phyloP scores from a whole-genome alignment of 2,797 vertebrate genomes.

The Huso huso region DNA sequence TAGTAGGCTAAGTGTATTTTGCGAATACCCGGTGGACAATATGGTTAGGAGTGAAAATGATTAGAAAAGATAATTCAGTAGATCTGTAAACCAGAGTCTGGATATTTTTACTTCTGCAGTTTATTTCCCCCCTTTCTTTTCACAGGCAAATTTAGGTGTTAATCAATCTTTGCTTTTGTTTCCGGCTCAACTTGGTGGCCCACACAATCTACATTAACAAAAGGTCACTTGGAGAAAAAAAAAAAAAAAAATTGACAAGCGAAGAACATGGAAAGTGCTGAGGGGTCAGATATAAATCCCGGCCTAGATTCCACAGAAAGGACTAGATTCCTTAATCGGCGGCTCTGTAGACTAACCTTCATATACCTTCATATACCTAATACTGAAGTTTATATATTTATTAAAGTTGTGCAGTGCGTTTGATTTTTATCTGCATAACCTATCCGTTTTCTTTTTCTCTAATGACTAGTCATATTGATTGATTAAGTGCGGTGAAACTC shows the following conservation, averaged over 20 bases:
- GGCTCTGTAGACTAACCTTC: too few species aligned
- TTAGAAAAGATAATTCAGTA: too few species aligned
- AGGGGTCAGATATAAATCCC: conserved; percentile 47
- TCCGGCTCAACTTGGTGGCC: conserved; percentile 49
- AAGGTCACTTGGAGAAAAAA: conserved; percentile 52
- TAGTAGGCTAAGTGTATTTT: too few species aligned
- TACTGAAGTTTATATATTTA: too few species aligned
- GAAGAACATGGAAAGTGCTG: conserved; percentile 37
- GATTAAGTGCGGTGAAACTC: conserved; percentile 51
- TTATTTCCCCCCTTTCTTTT: conserved; percentile 27
- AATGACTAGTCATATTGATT: conserved; percentile 65
- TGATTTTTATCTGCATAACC: neutral
- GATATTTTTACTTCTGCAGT: conserved; percentile 7
- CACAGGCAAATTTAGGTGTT: conserved; percentile 38
- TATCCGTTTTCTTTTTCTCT: conserved; percentile 47
- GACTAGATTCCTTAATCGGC: conserved; percentile 20
- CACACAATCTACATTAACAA: conserved; percentile 48
- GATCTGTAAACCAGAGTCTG: too few species aligned
- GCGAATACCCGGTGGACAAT: too few species aligned
- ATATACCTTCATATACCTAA: too few species aligned
- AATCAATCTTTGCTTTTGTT: conserved; percentile 51
- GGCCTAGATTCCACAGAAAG: conserved; percentile 43
- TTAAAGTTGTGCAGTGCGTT: too few species aligned
- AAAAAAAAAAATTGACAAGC: conserved; percentile 45
- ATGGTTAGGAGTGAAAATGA: too few species aligned